phyloP scores from a whole-genome alignment of 23 tunicate species.

The Botrylloides violaceus region DNA sequence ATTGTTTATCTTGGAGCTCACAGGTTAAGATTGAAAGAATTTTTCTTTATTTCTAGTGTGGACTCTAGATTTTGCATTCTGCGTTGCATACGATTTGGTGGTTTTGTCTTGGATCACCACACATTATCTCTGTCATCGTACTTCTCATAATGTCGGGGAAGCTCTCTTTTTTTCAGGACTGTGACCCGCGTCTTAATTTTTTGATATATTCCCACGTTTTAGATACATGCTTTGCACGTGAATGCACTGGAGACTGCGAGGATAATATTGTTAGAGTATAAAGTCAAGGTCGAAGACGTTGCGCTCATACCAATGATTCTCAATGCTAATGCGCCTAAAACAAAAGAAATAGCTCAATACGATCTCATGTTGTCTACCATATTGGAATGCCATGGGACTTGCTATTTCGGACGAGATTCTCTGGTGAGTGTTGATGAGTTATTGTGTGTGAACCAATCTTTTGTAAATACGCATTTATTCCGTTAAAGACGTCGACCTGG shows the following conservation, averaged over 20 bases:
- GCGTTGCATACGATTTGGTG: no score
- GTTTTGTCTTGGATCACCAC: no score
- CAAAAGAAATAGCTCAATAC: neutral
- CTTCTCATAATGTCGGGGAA: no score
- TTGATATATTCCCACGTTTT: neutral
- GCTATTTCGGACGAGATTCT: neutral
- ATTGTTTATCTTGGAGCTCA: slow-evolving; percentile 14
- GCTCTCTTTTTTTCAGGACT: neutral
- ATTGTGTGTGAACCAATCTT: neutral
- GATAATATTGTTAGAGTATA: neutral
- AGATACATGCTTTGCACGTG: slow-evolving; percentile 12
- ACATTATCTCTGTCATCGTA: no score
- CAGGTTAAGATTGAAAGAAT: no score
- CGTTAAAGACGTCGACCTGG: slow-evolving; percentile 9
- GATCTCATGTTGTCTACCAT: neutral
- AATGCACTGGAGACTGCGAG: neutral
- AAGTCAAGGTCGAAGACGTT: slow-evolving; percentile 1
- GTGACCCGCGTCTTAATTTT: neutral
- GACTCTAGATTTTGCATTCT: no score
- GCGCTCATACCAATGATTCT: neutral
- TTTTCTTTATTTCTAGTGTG: no score
- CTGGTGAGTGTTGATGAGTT: neutral
- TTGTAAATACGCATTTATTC: no score
- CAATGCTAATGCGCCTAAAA: neutral
- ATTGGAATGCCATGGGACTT: neutral